Conservation (phyloP, 2,888 invertebrate genomes). For the Operophtera brumata region DNA sequence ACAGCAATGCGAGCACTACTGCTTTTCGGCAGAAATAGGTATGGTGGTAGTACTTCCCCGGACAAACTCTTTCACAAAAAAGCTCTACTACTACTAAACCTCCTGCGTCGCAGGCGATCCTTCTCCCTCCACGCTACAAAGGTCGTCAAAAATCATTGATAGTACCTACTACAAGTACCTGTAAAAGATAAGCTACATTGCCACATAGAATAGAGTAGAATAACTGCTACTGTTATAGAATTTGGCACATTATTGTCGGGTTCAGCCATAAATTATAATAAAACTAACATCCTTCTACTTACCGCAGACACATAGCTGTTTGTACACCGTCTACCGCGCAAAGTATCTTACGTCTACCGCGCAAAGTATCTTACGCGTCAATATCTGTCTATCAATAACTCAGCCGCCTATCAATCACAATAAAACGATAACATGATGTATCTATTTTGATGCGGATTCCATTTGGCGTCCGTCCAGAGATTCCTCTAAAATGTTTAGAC, state of each 20-base stretch:
- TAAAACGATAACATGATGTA: constrained; percentile 28
- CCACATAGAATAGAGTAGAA: too few relatives aligned
- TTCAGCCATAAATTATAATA: neutral
- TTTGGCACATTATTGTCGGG: neutral
- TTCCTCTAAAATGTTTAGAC: constrained; percentile 45
- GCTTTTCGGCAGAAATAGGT: too few relatives aligned
- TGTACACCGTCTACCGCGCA: neutral
- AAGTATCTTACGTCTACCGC: constrained; percentile 3
- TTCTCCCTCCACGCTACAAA: too few relatives aligned
- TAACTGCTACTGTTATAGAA: too few relatives aligned
- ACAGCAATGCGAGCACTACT: too few relatives aligned
- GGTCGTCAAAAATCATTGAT: too few relatives aligned
- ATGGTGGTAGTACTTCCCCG: too few relatives aligned
- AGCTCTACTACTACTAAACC: too few relatives aligned
- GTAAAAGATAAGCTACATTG: too few relatives aligned
- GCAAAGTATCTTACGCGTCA: constrained; percentile 9
- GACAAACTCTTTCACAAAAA: too few relatives aligned
- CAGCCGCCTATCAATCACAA: constrained; percentile 30
- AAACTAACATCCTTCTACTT: neutral
- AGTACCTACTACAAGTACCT: too few relatives aligned
- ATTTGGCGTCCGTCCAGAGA: constrained; percentile 55
- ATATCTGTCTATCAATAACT: constrained; percentile 26
- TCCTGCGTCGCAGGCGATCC: too few relatives aligned
- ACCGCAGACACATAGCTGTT: neutral
- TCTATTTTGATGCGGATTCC: constrained; percentile 28